These are phyloP conservation scores for Champsocephalus gunnari DNA, from an alignment of 2,797 vertebrate species.

Conservation along the genomic window DNA sequence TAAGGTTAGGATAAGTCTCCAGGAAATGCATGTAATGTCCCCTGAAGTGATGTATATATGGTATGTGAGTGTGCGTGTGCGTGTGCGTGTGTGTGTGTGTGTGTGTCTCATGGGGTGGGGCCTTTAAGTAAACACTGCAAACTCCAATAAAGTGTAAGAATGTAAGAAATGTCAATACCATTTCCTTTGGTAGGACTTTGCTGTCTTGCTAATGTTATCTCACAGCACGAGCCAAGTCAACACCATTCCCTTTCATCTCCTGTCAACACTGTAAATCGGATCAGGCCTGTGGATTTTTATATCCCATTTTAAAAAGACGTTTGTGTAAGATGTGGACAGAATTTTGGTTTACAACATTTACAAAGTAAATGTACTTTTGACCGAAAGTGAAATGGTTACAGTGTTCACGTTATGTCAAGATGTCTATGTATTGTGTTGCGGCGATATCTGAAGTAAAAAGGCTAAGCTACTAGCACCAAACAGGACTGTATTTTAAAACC, in stretches of 20 bases:
- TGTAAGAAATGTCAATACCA: conserved; percentile 31
- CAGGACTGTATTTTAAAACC: too few species aligned
- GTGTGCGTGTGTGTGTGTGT: not conserved
- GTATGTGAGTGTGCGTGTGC: conserved; percentile 9
- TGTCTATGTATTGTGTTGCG: too few species aligned
- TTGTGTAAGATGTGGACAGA: too few species aligned
- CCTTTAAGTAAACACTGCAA: not conserved
- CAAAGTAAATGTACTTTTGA: too few species aligned
- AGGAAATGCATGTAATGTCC: too few species aligned
- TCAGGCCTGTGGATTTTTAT: not conserved
- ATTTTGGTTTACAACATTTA: too few species aligned
- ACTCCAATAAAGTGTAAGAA: conserved; percentile 10
- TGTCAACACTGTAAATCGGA: not conserved
- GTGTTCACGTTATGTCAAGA: too few species aligned
- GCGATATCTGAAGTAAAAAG: too few species aligned
- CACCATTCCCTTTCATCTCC: conserved; percentile 15
- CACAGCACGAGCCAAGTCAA: not conserved
- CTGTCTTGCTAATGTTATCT: conserved; percentile 9
- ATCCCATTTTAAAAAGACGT: not conserved
- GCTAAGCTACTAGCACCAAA: too few species aligned
- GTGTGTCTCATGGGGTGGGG: conserved; percentile 7
- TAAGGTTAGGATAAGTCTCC: too few species aligned
- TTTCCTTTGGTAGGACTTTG: conserved; percentile 10
- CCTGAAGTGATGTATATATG: too few species aligned
- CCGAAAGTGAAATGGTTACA: too few species aligned